phyloP scores from a whole-genome alignment of 1,140 invertebrate species.

The Cherax destructor region DNA sequence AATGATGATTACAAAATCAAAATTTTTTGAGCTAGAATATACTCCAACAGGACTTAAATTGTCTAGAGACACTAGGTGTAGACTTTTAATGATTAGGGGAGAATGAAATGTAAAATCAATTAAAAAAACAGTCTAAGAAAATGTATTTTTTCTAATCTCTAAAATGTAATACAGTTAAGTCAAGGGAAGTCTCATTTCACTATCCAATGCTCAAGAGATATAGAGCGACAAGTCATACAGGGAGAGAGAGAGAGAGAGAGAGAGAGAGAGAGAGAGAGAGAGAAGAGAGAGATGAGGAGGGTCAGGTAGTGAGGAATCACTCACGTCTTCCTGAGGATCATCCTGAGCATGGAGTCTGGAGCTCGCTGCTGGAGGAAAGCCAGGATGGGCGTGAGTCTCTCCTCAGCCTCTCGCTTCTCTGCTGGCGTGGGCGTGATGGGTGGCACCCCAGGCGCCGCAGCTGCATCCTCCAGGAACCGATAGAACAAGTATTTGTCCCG shows the following conservation, averaged over 20 bases:
- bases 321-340: slow-evolving; percentile 89
- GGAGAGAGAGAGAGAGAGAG: background rate
- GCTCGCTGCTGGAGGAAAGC: slow-evolving; percentile 81
- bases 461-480: slow-evolving; percentile 84
- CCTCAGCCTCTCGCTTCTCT: slow-evolving; percentile 81
- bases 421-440: slow-evolving; percentile 75
- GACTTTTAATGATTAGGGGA: too few species aligned
- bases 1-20: too few species aligned
- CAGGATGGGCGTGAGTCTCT: slow-evolving; percentile 83
- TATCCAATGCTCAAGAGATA: too few species aligned
- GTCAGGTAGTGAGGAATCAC: slow-evolving; percentile 72
- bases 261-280: background rate
- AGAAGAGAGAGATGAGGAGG: background rate
- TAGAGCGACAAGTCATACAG: too few species aligned
- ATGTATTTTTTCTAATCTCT: too few species aligned
- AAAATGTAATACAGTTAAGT: too few species aligned
- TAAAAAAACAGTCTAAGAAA: too few species aligned
- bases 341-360: slow-evolving; percentile 85
- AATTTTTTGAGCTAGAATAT: too few species aligned
- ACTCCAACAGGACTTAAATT: too few species aligned
- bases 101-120: too few species aligned
- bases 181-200: too few species aligned
- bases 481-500: slow-evolving; percentile 90
- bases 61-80: too few species aligned
- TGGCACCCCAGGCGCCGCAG: slow-evolving; percentile 75